Evolutionary conservation across 2,797 vertebrate genomes (phyloP).

Genomic region (Gambelia wislizenii): DNA sequence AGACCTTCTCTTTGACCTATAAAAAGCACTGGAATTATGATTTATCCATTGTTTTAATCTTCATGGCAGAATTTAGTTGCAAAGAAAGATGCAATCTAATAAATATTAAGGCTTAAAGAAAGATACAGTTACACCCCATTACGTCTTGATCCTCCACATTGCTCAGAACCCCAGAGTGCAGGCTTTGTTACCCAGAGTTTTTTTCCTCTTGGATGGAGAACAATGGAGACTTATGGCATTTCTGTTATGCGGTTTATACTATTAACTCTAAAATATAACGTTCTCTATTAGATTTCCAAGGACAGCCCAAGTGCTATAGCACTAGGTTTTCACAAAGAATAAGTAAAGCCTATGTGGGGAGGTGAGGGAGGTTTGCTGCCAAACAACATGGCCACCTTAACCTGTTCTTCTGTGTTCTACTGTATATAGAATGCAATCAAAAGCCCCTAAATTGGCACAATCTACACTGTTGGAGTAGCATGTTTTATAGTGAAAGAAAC

Average conservation of each 20-base stretch:
- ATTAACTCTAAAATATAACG: background rate
- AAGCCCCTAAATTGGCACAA: too few species aligned
- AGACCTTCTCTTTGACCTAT: background rate
- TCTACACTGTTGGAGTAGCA: too few species aligned
- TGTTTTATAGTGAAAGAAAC: too few species aligned
- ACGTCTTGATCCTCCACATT: background rate
- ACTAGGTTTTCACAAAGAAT: too few species aligned
- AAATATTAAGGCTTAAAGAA: constrained; percentile 15
- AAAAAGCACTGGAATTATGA: background rate
- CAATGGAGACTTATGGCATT: background rate
- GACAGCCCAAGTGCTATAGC: too few species aligned
- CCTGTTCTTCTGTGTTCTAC: background rate
- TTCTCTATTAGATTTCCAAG: background rate
- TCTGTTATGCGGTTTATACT: background rate
- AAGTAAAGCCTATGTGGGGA: too few species aligned
- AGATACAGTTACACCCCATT: background rate
- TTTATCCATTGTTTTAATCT: constrained; percentile 24
- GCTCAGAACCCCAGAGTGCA: background rate
- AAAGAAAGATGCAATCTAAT: constrained; percentile 20
- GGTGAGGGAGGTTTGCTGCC: too few species aligned
- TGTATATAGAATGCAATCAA: too few species aligned
- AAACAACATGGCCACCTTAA: too few species aligned
- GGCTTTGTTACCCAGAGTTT: background rate
- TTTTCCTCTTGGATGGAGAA: background rate
- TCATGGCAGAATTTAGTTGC: background rate